Base-by-base conservation (phyloP, 2,888 invertebrate genomes). In the Chaitophorus viminalis region DNA sequence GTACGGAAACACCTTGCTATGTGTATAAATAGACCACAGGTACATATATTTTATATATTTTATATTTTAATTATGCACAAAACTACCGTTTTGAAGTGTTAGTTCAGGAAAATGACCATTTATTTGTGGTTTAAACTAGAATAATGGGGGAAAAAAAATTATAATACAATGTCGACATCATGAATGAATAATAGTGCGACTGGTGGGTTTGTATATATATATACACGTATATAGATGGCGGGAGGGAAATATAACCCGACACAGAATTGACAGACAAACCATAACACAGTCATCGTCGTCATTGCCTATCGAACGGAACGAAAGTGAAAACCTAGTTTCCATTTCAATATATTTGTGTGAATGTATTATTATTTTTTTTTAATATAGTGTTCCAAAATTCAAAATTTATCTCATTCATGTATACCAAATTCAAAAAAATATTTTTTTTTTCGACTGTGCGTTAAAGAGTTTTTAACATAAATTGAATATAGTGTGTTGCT, bases 231-330 rank as follows among this genome's bases (percentile, higher is more conserved):
- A 31, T 54, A 60, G 65, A 68, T 21, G 33, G 81, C 87, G 81
- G 87, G 72, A 87, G 87, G 74, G 81, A 87, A 65, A 75, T 87
- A 87, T 81, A 87, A 74, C 74, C 39, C 54, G 65, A 81, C 39
- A 65, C 75, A 74, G 87, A 72, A 87, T 79, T 74, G 87, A 81
- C 81, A 74, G 87, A 81, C 87, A 81, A 79, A 87, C 81, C 87
- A 75, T 87, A 81, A 87, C 87, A 81, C 87, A 87, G 87, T 87
- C 87, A 81, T 87, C 81, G 87, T 87, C 81, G 87, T 87, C 81
- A 87, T 87, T 81, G 74, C 79, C 72, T 74, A 65, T 87, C 81
- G 87, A 87, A 81, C 87, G 87, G 87, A 87, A 87, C 87, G 87
- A 87, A 87, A 87, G 87, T 87, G 87, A 87, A 81, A 87, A 87